Base-by-base conservation (phyloP, 2,797 vertebrate species). In the Sparus aurata region DNA sequence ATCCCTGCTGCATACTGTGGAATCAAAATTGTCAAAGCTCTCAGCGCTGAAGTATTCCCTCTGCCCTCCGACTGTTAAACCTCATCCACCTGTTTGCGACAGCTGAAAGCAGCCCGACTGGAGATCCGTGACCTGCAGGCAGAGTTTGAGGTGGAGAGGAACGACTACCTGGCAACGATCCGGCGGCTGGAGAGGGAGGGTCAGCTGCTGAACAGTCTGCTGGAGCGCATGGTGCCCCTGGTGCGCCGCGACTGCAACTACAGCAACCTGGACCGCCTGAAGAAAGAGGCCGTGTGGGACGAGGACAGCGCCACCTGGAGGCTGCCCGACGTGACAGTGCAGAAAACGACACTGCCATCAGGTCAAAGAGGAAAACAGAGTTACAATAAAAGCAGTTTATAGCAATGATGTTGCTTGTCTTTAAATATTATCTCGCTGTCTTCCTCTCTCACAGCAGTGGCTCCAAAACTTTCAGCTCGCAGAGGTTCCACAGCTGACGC, bases 61-160 rank as follows among this genome's bases (percentile, higher is more conserved):
- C 15, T 23, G 15, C 0, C 16, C 27, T 27, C 43, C 54, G 20
- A 20, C n/a, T 13, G 1, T 38, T 30, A 49, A 55, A 16, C n/a
- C 20, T 34, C 16, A 49, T 54, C 18, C 5, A 59, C 38, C 10
- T 76, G n/a, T 27, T 27, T 60, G 16, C 59, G 25, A 75, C 92
- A 98, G 97, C 93, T 98, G 45, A 92, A 79, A 86, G 97, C 95
- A 11, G 97, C 97, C 0, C 93, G 96, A 87, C 93, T 96, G 1
- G 96, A 99, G 94, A 98, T 98, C 91, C 94, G 94, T 22, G 97
- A 98, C 64, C 94, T 98, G 82, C 97, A 98, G 90, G 89, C 93
- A 0, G 97, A 98, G 90, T 98, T 98, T 46, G 96, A 97, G 88
- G 92, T 94, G 61, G 97, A 98, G 82, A 96, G 96, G 70, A 94